Evolutionary conservation across 2,888 invertebrate species (phyloP), one percentile per base, ranked within the genome.

Genomic region (Choreutis nemorana): DNA sequence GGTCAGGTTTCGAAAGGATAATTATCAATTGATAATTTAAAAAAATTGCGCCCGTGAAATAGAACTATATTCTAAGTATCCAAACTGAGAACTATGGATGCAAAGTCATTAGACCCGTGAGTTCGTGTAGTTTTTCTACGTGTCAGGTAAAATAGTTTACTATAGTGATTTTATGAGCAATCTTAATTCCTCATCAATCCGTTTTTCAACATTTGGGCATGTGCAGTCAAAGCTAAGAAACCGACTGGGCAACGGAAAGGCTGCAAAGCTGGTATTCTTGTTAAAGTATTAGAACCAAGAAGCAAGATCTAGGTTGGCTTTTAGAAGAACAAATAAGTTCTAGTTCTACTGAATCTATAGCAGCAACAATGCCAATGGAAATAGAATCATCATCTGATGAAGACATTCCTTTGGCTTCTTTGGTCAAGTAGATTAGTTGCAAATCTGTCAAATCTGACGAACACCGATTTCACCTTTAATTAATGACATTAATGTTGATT

Each of bases 181-280:
- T n/a, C n/a, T n/a, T n/a, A n/a, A n/a, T n/a, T n/a, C n/a, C n/a
- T n/a, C n/a, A n/a, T n/a, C n/a, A n/a, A n/a, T n/a, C n/a, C n/a
- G 14, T 30, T 33, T 33, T 30, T 33, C 30, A 23, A 30, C 29
- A 24, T 33, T 33, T 30, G 30, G 33, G 30, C 33, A 30, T 7
- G 23, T 33, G 23, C 29, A 30, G 27, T 33, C 30, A 12, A 32
- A 32, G 25, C 29, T 26, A 11, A 26, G 33, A 27, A 30, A 33
- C 24, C 14, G 33, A 21, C 21, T 33, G 29, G 33, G 29, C 18
- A 33, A 30, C 15, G 28, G 30, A 30, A 33, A 27, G 30, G 33
- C 30, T 20, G 27, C 27, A 26, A 33, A 33, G 20, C 14, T 33
- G 27, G 33, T 33, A 23, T 33, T 16, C 31, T 14, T 33, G 14